Evolutionary conservation across 1,140 invertebrate genomes (phyloP).

Genomic region (Ceratosolen solmsi): DNA sequence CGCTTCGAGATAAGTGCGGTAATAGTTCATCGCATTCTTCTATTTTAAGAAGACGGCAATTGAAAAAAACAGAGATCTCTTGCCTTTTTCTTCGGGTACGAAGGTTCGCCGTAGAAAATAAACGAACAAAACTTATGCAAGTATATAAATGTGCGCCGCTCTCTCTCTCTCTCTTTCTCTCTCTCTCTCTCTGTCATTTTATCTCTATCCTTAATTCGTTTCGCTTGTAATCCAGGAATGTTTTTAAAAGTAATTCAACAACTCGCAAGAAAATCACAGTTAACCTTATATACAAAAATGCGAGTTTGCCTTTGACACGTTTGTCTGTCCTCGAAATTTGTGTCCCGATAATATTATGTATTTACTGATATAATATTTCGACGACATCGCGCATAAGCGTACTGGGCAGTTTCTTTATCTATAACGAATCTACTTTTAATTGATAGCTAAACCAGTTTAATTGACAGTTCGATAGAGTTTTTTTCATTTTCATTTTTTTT

Average conservation of each 20-base stretch:
- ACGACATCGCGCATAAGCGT: conserved; percentile 16
- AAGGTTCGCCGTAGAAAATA: not conserved
- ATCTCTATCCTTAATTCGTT: not conserved
- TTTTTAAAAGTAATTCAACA: conserved; percentile 32
- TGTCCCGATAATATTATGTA: not conserved
- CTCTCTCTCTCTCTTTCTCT: conserved; percentile 29
- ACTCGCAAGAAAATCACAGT: conserved; percentile 48
- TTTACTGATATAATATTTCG: not conserved
- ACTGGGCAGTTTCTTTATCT: conserved; percentile 36
- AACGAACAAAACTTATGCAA: conserved; percentile 44
- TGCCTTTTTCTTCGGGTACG: not conserved
- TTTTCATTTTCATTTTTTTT: not conserved
- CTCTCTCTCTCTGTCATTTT: conserved; percentile 15
- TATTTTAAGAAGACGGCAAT: conserved; percentile 25
- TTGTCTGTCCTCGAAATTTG: not conserved
- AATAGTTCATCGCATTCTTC: conserved; percentile 52
- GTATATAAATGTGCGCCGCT: conserved; percentile 11
- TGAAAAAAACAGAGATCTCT: conserved; percentile 13
- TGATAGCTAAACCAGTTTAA: conserved; percentile 22
- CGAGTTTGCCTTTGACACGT: conserved; percentile 33
- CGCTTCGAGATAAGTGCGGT: conserved; percentile 55
- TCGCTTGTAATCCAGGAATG: conserved; percentile 39
- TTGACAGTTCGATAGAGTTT: conserved; percentile 16
- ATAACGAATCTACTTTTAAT: conserved; percentile 36
- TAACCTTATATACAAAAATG: conserved; percentile 50